Evolutionary conservation across 2,113 vertebrate species (phyloP).

Genomic region (Ursus arctos): DNA sequence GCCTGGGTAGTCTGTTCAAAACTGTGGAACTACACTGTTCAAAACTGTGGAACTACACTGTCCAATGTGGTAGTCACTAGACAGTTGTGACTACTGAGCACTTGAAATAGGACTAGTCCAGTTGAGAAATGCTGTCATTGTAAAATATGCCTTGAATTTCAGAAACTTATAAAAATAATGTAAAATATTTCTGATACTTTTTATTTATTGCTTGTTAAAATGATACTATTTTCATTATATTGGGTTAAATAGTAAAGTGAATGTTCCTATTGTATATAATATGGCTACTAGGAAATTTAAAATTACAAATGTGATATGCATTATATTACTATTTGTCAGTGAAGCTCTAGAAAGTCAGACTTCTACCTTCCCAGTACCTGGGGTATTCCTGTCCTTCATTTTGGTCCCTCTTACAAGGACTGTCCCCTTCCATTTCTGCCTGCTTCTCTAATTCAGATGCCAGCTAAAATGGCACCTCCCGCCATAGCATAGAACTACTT

Average conservation of each 20-base stretch:
- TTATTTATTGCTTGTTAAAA: neutral
- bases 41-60: neutral
- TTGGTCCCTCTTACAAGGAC: neutral
- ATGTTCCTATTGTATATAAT: neutral
- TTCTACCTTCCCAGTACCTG: neutral
- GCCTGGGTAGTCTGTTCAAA: neutral
- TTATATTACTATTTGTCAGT: neutral
- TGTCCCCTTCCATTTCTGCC: neutral
- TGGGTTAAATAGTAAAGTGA: neutral
- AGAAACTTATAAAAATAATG: neutral
- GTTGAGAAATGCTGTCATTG: neutral
- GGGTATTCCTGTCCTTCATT: neutral
- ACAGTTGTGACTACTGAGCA: neutral
- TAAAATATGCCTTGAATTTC: neutral
- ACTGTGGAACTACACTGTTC: neutral
- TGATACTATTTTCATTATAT: neutral
- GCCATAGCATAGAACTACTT: neutral
- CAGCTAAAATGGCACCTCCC: constrained; percentile 56
- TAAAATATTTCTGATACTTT: neutral
- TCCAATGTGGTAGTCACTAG: neutral
- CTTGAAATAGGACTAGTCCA: neutral
- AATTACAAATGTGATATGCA: neutral
- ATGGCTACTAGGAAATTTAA: neutral
- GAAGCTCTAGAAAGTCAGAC: neutral
- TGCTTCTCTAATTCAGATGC: constrained; percentile 33